These are phyloP conservation scores for Pangasius mekongensis DNA, from an alignment of 2,797 vertebrate genomes.

Conservation along the genomic window DNA sequence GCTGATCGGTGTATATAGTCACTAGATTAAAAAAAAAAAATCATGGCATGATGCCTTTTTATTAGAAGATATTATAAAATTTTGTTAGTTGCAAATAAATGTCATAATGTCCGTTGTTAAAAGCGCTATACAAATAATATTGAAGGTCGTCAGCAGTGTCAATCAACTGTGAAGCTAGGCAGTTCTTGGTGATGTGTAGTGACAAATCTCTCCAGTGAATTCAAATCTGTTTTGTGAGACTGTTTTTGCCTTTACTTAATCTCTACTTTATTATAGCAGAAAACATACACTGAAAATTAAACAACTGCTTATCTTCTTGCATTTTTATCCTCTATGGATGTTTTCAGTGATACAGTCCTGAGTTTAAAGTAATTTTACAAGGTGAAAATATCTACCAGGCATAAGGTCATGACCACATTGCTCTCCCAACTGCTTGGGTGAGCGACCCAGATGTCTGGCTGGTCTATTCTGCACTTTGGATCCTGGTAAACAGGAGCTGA, in stretches of 20 bases:
- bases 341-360: not conserved
- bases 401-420: constrained; percentile 45
- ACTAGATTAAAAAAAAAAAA: not conserved
- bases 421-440: constrained; percentile 35
- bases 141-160: not conserved
- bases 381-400: constrained; percentile 40
- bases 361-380: constrained; percentile 31
- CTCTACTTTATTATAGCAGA: not conserved
- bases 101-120: too few species aligned
- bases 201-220: not conserved
- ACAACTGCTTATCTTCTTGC: not conserved
- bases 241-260: not conserved
- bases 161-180: not conserved
- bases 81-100: not conserved
- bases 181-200: not conserved
- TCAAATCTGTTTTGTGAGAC: not conserved
- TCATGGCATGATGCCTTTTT: not conserved
- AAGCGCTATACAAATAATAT: not conserved
- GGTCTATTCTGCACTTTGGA: not conserved
- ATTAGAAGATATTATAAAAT: not conserved
- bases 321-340: not conserved
- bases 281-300: not conserved
- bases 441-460: constrained; percentile 51
- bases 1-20: too few species aligned
- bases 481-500: not conserved